These are phyloP conservation scores for Tribolium madens DNA, from an alignment of 1,140 invertebrate species.

Conservation along the genomic window DNA sequence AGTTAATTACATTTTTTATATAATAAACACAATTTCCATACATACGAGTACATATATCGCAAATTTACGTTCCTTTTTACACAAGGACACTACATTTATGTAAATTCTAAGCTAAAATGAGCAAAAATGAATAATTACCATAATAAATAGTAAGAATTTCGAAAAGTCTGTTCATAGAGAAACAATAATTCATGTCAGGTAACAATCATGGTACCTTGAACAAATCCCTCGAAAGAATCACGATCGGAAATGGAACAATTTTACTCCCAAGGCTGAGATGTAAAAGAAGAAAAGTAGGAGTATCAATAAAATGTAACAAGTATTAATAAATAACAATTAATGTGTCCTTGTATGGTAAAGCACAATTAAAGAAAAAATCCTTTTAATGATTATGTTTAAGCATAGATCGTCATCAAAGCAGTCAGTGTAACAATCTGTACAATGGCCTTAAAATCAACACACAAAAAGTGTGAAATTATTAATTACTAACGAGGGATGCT, in stretches of 20 bases:
- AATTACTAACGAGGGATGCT: constrained; percentile 28
- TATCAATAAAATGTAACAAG: constrained; percentile 15
- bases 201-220: not conserved
- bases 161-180: not conserved
- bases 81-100: constrained; percentile 13
- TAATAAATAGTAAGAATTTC: not conserved
- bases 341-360: constrained; percentile 26
- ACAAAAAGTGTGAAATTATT: constrained; percentile 40
- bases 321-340: constrained; percentile 14
- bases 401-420: constrained; percentile 36
- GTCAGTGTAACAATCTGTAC: constrained; percentile 35
- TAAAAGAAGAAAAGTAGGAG: constrained; percentile 23
- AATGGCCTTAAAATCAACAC: constrained; percentile 28
- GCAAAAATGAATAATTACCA: constrained; percentile 1
- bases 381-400: constrained; percentile 31
- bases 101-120: not conserved
- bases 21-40: constrained; percentile 1
- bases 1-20: not conserved
- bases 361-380: constrained; percentile 23
- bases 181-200: not conserved
- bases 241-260: constrained; percentile 25
- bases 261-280: constrained; percentile 13
- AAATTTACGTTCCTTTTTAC: constrained; percentile 11
- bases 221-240: constrained; percentile 6
- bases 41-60: not conserved